Evolutionary conservation across 2,888 invertebrate species (phyloP).

Genomic region (Hanleya hanleyi): DNA sequence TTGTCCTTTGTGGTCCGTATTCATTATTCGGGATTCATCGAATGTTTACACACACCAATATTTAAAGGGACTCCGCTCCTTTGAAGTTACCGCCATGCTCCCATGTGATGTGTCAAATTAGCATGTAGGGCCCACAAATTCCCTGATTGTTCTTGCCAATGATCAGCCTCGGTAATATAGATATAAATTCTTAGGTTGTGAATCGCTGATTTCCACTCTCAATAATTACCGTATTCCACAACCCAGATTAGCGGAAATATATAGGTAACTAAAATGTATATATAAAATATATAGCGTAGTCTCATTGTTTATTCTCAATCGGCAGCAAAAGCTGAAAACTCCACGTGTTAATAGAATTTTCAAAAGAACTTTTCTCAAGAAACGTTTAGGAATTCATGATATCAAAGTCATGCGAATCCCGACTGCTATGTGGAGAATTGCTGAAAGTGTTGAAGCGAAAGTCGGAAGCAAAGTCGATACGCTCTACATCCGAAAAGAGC

Average conservation of each 20-base stretch:
- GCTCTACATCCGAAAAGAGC: neutral
- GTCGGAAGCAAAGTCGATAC: neutral
- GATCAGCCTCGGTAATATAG: no score
- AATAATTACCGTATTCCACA: neutral
- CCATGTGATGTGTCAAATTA: no score
- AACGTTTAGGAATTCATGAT: neutral
- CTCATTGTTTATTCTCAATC: neutral
- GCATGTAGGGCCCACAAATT: no score
- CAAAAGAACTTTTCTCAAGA: neutral
- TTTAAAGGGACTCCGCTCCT: no score
- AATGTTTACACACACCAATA: no score
- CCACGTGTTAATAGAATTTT: neutral
- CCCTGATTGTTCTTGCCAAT: no score
- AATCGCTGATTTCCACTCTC: no score
- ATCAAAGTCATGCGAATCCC: neutral
- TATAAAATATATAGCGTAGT: neutral
- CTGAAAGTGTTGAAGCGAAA: neutral
- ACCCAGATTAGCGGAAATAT: neutral
- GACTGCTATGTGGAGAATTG: neutral
- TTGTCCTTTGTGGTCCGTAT: no score
- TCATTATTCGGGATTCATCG: no score
- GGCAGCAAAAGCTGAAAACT: neutral
- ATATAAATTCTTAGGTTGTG: no score
- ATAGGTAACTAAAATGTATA: neutral
- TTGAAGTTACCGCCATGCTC: no score